Percentiles rank a stretch among this genome's conserved stretches.
Conservation (phyloP, 1,140 invertebrate genomes). For the Rhopalosiphum maidis region DNA sequence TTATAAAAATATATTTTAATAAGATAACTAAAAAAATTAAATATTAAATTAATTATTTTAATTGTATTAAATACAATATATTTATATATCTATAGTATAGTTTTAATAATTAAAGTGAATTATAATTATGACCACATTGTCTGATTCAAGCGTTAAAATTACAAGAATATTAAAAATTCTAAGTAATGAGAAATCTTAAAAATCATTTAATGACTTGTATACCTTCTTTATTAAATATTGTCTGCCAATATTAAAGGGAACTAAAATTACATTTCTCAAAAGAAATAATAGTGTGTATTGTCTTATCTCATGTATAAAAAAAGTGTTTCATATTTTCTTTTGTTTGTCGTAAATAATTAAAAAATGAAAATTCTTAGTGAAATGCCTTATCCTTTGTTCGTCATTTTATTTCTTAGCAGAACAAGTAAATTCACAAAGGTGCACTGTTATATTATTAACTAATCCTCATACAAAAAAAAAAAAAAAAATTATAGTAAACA, state of each 20-base stretch:
- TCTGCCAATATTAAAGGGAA: neutral
- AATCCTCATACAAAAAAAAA: neutral
- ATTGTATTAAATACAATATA: neutral
- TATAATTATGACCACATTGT: neutral
- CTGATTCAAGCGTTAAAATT: neutral
- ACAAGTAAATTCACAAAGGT: constrained; percentile 19
- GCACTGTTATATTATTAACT: neutral
- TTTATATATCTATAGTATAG: neutral
- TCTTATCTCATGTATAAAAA: neutral
- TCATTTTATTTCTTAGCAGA: neutral
- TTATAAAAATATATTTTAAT: neutral
- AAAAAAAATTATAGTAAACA: neutral
- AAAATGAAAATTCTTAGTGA: constrained; percentile 11
- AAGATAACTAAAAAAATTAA: no score
- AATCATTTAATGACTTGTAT: neutral
- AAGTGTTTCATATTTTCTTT: constrained; percentile 38
- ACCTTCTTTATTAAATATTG: constrained; percentile 25
- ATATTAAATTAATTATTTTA: no score
- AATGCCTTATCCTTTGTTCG: constrained; percentile 28
- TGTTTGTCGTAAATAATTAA: constrained; percentile 24
- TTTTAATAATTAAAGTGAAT: neutral
- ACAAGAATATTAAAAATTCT: neutral
- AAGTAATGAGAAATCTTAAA: constrained; percentile 17
- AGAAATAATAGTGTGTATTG: constrained; percentile 31
- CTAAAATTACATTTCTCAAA: constrained; percentile 31